phyloP scores from a whole-genome alignment of 2,888 invertebrate genomes.

The Xylota sylvarum region DNA sequence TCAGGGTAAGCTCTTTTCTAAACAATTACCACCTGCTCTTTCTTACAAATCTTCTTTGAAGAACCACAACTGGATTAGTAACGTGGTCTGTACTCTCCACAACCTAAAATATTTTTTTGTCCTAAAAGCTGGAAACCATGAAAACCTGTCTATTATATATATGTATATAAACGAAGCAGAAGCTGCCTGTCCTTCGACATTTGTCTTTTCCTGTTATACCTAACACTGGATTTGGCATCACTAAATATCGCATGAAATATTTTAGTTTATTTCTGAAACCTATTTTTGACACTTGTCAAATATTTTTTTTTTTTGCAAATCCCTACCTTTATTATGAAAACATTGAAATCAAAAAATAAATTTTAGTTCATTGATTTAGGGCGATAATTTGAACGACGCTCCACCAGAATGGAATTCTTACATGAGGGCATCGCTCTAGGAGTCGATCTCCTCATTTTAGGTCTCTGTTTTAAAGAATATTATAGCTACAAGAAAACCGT shows the following conservation, averaged over 20 bases:
- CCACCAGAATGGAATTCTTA: constrained; percentile 89
- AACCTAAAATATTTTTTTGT: too few species aligned
- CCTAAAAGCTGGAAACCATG: too few species aligned
- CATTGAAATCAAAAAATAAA: constrained; percentile 12
- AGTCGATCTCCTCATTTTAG: constrained; percentile 90
- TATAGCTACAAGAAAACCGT: constrained; percentile 90
- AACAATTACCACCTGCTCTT: too few species aligned
- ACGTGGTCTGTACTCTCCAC: too few species aligned
- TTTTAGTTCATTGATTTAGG: constrained; percentile 2
- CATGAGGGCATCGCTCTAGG: constrained; percentile 91
- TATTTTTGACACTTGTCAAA: constrained; percentile 24
- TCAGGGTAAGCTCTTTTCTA: too few species aligned
- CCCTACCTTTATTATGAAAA: constrained; percentile 33
- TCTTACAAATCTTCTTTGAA: too few species aligned
- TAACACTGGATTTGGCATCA: constrained; percentile 10
- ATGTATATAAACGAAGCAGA: too few species aligned
- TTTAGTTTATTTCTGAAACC: background rate
- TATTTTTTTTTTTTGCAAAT: background rate
- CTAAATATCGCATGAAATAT: constrained; percentile 24
- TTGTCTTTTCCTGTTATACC: too few species aligned
- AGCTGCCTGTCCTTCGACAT: too few species aligned
- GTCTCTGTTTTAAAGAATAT: constrained; percentile 90
- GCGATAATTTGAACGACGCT: background rate
- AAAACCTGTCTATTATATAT: too few species aligned
- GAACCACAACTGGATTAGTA: too few species aligned